These are phyloP conservation scores for Indicator indicator DNA, from an alignment of 2,113 vertebrate genomes.

Conservation along the genomic window DNA sequence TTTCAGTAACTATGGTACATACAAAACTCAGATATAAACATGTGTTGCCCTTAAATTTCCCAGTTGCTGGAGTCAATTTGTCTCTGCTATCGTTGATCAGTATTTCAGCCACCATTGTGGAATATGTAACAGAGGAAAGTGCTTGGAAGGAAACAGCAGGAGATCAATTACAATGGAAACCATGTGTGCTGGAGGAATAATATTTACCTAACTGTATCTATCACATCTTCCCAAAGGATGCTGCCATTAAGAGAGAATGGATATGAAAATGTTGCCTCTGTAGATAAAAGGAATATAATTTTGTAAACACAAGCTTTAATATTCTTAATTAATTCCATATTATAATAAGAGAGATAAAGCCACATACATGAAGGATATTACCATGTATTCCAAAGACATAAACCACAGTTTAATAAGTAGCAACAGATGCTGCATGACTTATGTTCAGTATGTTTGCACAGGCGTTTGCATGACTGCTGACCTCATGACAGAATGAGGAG, in stretches of 20 bases:
- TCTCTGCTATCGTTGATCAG: neutral
- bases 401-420: constrained; percentile 34
- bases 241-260: constrained; percentile 8
- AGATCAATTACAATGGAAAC: constrained; percentile 34
- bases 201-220: constrained; percentile 51
- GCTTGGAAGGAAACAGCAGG: constrained; percentile 30
- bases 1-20: neutral
- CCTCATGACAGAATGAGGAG: neutral
- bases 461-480: neutral
- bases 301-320: neutral
- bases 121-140: constrained; percentile 5
- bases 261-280: neutral
- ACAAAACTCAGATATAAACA: neutral
- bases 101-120: constrained; percentile 27
- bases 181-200: constrained; percentile 38
- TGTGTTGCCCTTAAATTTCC: neutral
- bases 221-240: constrained; percentile 28
- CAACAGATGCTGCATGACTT: constrained; percentile 26
- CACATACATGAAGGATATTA: neutral
- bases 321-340: constrained; percentile 25
- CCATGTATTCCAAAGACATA: neutral
- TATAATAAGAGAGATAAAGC: constrained; percentile 43
- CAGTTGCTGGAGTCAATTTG: constrained; percentile 22
- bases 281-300: neutral
- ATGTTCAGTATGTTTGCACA: neutral